A percentile compares a stretch with the other conserved stretches of the same genome.
These are phyloP conservation scores for Mormyrus iriodes DNA, from an alignment of 2,113 vertebrate species.

Conservation along the genomic window DNA sequence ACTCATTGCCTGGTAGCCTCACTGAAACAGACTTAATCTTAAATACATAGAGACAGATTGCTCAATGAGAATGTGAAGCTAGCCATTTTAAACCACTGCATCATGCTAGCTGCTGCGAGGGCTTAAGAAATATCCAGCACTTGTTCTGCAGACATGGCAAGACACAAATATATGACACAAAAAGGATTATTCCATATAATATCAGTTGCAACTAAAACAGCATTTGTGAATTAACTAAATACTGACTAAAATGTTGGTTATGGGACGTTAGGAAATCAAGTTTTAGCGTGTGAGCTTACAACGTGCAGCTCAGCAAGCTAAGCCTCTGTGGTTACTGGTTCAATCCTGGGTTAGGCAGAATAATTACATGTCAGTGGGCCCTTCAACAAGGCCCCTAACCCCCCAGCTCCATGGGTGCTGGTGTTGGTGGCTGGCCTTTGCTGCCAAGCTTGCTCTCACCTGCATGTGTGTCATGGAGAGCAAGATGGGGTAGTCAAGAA, in stretches of 20 bases:
- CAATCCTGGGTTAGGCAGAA: background rate
- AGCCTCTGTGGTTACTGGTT: background rate
- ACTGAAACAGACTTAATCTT: background rate
- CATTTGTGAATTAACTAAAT: background rate
- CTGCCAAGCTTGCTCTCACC: background rate
- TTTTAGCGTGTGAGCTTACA: background rate
- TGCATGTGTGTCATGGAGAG: background rate
- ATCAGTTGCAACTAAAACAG: background rate
- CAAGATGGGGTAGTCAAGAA: background rate
- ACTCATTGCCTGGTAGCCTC: background rate
- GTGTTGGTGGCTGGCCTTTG: background rate
- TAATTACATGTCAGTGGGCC: background rate
- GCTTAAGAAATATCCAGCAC: background rate
- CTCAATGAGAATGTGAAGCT: background rate
- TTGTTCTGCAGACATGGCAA: background rate
- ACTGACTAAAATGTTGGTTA: background rate
- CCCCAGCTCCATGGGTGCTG: too few species aligned
- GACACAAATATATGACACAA: background rate
- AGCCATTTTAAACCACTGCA: background rate
- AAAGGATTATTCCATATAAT: background rate
- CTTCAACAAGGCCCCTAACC: background rate
- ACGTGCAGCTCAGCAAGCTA: background rate
- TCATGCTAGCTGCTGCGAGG: background rate
- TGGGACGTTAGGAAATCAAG: background rate
- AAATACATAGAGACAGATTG: background rate